phyloP scores from a whole-genome alignment of 2,888 invertebrate species.

The Amphipoea oculea region DNA sequence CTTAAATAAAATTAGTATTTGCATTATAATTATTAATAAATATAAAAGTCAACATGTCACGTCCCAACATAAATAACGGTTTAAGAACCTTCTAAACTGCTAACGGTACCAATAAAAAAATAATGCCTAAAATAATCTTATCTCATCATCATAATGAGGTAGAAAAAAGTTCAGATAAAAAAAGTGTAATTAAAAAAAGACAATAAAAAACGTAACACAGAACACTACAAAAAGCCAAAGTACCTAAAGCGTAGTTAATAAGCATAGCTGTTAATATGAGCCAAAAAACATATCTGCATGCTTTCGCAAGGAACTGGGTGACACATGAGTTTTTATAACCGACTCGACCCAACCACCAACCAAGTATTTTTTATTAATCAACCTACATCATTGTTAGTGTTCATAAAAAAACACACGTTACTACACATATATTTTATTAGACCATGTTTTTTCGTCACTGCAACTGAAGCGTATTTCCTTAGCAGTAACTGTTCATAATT shows the following conservation, averaged over 20 bases:
- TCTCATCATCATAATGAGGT: constrained; percentile 24
- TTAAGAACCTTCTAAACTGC: background rate
- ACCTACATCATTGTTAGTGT: constrained; percentile 57
- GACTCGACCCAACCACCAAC: constrained; percentile 13
- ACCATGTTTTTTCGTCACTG: constrained; percentile 48
- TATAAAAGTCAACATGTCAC: background rate
- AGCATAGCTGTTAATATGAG: constrained; percentile 39
- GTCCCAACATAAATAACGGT: background rate
- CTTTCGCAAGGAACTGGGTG: constrained; percentile 38
- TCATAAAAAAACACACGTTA: constrained; percentile 55
- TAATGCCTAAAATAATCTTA: constrained; percentile 8
- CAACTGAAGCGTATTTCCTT: constrained; percentile 62
- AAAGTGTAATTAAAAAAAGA: constrained; percentile 47
- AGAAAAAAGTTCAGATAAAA: constrained; percentile 22
- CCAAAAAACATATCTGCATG: constrained; percentile 32
- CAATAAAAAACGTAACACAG: constrained; percentile 35
- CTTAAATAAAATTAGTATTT: no score
- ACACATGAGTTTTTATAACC: constrained; percentile 55
- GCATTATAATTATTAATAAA: background rate
- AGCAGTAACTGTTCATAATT: constrained; percentile 55
- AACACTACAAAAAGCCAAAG: constrained; percentile 22
- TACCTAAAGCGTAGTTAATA: constrained; percentile 17
- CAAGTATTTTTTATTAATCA: constrained; percentile 53
- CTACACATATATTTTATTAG: constrained; percentile 37
- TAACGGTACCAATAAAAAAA: constrained; percentile 17